phyloP scores from a whole-genome alignment of 2,113 vertebrate species.

The Edolisoma coerulescens region DNA sequence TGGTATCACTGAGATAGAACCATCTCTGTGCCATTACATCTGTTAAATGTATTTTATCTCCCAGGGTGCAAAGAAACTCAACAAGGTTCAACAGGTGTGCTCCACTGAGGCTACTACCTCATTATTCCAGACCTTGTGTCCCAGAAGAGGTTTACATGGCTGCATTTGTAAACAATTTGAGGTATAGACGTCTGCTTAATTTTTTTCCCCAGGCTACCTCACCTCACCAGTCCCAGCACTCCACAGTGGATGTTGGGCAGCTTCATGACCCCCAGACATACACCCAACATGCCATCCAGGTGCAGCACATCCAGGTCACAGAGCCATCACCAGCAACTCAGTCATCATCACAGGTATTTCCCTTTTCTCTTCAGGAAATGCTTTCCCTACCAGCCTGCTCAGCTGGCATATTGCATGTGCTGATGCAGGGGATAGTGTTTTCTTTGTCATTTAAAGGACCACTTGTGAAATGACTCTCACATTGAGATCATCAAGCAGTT shows the following conservation, averaged over 20 bases:
- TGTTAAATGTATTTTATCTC: not conserved
- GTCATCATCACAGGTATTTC: conserved; percentile 77
- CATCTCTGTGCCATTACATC: not conserved
- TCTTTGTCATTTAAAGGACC: not conserved
- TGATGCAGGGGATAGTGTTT: not conserved
- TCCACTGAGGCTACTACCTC: not conserved
- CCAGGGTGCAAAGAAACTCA: not conserved
- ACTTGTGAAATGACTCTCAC: not conserved
- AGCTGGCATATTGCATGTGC: not conserved
- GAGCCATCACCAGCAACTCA: conserved; percentile 77
- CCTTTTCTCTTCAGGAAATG: not conserved
- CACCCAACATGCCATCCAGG: conserved; percentile 95
- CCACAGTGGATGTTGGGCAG: conserved; percentile 91
- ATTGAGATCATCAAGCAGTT: not conserved
- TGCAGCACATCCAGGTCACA: conserved; percentile 94
- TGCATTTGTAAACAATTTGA: not conserved
- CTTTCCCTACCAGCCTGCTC: not conserved
- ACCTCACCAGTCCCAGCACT: conserved; percentile 90
- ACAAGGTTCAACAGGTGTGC: not conserved
- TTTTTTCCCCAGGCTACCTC: conserved; percentile 80
- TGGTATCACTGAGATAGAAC: not conserved
- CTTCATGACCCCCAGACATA: conserved; percentile 92
- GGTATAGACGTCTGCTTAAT: not conserved
- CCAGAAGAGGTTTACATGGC: not conserved
- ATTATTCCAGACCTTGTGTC: not conserved